Base-by-base conservation (phyloP, 2,888 invertebrate species). In the Habrosyne pyritoides region DNA sequence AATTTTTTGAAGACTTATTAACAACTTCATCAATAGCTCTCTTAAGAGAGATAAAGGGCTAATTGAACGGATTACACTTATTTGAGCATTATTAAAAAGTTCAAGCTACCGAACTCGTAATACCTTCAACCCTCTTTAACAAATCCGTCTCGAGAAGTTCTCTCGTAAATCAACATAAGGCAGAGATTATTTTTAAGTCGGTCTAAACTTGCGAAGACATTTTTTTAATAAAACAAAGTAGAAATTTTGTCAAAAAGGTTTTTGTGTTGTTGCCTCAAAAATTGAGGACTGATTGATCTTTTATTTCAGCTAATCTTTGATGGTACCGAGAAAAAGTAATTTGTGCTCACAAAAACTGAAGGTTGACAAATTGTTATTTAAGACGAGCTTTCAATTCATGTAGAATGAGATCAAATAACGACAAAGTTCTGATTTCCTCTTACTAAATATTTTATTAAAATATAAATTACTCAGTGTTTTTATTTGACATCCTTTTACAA, bases 91-190 rank as follows among this genome's bases (percentile, higher is more conserved):
- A 54, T 54, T 54, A 52, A 50, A 50, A 50, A 50, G 50, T 50
- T 50, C 7, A 30, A 50, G 50, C 28, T 48, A 24, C 55, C 28
- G 21, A 49, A 53, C 52, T 53, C 30, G 21, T 46, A 47, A 48
- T 53, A 49, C 50, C 54, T 52, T 33, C 42, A 12, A n/a, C 14
- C 51, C 47, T 59, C 57, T 67, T 61, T 61, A 65, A 66, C 64
- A 72, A 75, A 72, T 72, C 64, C 60, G 55, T 60, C 69, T 67
- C 53, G 12, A 51, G 56, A 75, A 75, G 62, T 75, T 75, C 64
- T 47, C 59, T 67, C 75, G 66, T 73, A 73, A 75, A 75, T 75
- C 75, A 69, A 66, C 66, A 66, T 51, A 59, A 54, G 48, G 55
- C 62, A 57, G 54, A 68, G 66, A 71, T 73, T 73, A 73, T 71